Conservation (phyloP, 2,888 invertebrate genomes). For the Dioctria rufipes region DNA sequence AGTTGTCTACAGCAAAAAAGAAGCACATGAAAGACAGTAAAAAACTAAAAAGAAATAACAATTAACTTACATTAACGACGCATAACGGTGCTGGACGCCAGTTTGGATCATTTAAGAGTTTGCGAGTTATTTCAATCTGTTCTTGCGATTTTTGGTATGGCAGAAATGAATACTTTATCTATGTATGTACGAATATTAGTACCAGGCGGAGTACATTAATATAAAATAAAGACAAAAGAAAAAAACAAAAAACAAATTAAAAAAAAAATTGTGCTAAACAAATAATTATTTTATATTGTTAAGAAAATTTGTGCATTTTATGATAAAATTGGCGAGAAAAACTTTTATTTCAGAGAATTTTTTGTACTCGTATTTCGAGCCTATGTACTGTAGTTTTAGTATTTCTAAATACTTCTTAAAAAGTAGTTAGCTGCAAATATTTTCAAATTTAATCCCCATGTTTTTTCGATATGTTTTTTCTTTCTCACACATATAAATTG, state of each 20-base stretch:
- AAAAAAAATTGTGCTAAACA: background rate
- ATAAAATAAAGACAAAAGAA: slow-evolving; percentile 7
- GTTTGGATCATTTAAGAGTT: slow-evolving; percentile 75
- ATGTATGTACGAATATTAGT: slow-evolving; percentile 63
- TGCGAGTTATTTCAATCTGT: slow-evolving; percentile 74
- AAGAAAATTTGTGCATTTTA: background rate
- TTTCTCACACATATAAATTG: too few species aligned
- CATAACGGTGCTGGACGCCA: slow-evolving; percentile 77
- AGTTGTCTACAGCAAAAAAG: background rate
- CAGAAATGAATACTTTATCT: slow-evolving; percentile 81
- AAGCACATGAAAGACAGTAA: background rate
- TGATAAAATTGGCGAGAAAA: too few species aligned
- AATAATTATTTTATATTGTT: background rate
- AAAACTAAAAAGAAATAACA: background rate
- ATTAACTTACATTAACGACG: slow-evolving; percentile 79
- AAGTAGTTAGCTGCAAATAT: too few species aligned
- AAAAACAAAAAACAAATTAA: slow-evolving; percentile 8
- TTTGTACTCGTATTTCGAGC: too few species aligned
- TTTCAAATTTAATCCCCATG: too few species aligned
- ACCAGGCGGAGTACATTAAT: background rate
- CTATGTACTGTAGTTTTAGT: too few species aligned
- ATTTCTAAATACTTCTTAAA: too few species aligned
- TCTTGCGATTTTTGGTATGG: slow-evolving; percentile 77
- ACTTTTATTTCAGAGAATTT: too few species aligned
- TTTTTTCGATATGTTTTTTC: too few species aligned